Evolutionary conservation across 1,140 invertebrate species (phyloP), one percentile per base, ranked within the genome.

Genomic region (Plectus sambesii): DNA sequence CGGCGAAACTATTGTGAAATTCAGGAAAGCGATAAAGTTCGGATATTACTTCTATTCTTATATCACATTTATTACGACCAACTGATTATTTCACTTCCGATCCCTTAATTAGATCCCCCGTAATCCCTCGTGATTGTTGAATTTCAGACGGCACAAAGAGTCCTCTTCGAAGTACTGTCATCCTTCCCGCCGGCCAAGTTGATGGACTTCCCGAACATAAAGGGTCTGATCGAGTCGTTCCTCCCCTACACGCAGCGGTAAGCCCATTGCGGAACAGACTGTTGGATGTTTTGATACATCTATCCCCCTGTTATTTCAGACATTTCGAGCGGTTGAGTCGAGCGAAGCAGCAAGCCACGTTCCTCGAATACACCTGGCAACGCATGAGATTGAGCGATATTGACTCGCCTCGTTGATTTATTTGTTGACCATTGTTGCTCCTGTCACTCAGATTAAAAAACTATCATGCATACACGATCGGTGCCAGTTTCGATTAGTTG

Each of bases 241-340:
- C 35, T 66, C 17, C 59, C 63, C 3, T 66, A 66, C 37, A 58
- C 65, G 3, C 56, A 58, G 20, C 19, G 60, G 59, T 62, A n/a
- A 8, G 3, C 20, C 15, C 8, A 12, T 25, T 52, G 15, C 20
- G 12, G 8, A 12, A 45, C 56, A 15, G n/a, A 17, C 5, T n/a
- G n/a, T n/a, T n/a, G n/a, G 19, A 6, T 49, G 12, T 6, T 42
- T 23, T 60, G 8, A 19, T 23, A 12, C 3, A 17, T 52, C 35
- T 42, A 36, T 6, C 39, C 27, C 23, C 12, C 12, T 8, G 9
- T n/a, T n/a, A 22, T 62, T 61, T 62, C 27, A 62, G 62, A 42
- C 63, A 66, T 30, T 68, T 57, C 40, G 63, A 68, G 22, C 59
- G 63, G 12, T 29, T 66, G 20, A 33, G 33, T 15, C 49, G 43